A percentile compares a stretch with the other conserved stretches of the same genome.
Conservation (phyloP, 1,140 invertebrate species). For the Drosophila subpulchrella region DNA sequence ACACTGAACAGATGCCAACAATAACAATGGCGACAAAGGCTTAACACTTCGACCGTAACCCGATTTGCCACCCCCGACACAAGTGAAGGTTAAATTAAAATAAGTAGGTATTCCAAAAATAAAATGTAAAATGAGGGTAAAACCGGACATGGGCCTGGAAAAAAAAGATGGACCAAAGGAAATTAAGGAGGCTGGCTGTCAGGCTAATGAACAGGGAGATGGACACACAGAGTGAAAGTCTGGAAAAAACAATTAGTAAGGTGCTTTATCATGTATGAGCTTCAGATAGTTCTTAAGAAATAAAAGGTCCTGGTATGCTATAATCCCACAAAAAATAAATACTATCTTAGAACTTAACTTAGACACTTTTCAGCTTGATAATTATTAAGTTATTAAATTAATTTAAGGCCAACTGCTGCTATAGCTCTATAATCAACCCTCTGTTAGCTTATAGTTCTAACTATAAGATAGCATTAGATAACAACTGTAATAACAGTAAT, state of each 20-base stretch:
- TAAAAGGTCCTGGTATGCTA: too few species aligned
- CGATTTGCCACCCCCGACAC: background rate
- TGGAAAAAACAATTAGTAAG: background rate
- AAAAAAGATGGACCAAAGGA: slow-evolving; percentile 7
- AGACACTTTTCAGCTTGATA: too few species aligned
- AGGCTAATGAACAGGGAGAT: slow-evolving; percentile 13
- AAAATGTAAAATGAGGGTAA: slow-evolving; percentile 7
- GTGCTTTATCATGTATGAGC: too few species aligned
- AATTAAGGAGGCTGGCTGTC: slow-evolving; percentile 12
- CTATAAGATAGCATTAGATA: too few species aligned
- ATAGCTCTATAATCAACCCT: too few species aligned
- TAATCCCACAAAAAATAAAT: too few species aligned
- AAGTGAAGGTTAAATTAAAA: slow-evolving; percentile 57
- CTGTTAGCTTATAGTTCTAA: background rate
- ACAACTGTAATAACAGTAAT: too few species aligned
- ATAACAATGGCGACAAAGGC: slow-evolving; percentile 50
- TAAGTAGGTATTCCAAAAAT: slow-evolving; percentile 36
- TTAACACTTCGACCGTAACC: slow-evolving; percentile 46
- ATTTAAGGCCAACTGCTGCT: too few species aligned
- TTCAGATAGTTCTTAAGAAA: too few species aligned
- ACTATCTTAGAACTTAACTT: too few species aligned
- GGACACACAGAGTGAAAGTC: background rate
- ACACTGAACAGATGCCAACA: slow-evolving; percentile 36
- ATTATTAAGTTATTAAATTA: too few species aligned
- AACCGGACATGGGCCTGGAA: background rate